Conservation (phyloP, 2,113 vertebrate species). For the Protobothrops mucrosquamatus region DNA sequence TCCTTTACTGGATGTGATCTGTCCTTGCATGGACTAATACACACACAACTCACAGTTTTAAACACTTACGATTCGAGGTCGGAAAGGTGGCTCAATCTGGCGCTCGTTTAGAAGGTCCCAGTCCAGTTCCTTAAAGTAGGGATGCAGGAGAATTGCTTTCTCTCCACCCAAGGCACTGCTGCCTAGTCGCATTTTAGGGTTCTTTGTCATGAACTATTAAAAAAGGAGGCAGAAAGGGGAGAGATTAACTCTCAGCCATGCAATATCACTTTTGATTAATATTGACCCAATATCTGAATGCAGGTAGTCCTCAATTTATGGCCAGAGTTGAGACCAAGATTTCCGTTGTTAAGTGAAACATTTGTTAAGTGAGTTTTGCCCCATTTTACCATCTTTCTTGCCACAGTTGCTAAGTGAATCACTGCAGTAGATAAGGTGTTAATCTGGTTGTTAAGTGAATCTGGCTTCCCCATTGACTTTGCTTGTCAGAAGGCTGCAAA, state of each 20-base stretch:
- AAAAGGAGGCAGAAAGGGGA: constrained; percentile 17
- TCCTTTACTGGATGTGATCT: background rate
- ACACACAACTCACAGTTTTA: background rate
- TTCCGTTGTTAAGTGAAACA: background rate
- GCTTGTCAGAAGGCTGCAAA: too few relatives aligned
- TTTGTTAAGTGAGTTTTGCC: background rate
- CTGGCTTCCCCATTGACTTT: background rate
- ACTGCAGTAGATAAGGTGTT: background rate
- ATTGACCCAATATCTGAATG: constrained; percentile 23
- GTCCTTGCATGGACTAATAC: background rate
- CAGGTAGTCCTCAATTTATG: background rate
- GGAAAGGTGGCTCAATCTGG: constrained; percentile 90
- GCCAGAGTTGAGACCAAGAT: background rate
- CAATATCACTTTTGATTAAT: background rate
- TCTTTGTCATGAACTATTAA: constrained; percentile 91
- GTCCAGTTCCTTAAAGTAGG: constrained; percentile 86
- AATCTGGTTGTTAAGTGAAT: background rate
- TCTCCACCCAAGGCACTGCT: constrained; percentile 83
- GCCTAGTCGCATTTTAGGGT: constrained; percentile 86
- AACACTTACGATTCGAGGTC: constrained; percentile 88
- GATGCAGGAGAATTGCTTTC: constrained; percentile 78
- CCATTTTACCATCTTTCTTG: background rate
- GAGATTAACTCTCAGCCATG: background rate
- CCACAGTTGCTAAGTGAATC: background rate
- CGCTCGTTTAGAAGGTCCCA: constrained; percentile 88